Conservation (phyloP, 1,140 invertebrate species). For the Lanistes nyassanus region DNA sequence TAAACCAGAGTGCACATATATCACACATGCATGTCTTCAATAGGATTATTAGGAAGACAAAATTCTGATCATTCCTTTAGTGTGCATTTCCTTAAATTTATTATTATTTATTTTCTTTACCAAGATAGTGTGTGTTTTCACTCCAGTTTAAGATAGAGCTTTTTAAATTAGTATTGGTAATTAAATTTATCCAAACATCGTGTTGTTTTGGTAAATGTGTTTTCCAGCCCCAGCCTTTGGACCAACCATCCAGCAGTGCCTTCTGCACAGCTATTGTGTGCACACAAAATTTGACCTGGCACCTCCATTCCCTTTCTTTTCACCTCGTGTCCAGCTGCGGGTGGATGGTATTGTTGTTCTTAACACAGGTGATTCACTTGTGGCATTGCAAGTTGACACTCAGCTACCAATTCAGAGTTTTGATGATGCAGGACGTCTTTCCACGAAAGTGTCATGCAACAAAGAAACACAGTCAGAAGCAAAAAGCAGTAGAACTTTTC, state of each 20-base stretch:
- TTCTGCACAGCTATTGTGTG: slow-evolving; percentile 76
- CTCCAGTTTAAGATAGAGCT: not conserved
- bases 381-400: slow-evolving; percentile 68
- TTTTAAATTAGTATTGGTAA: not conserved
- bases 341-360: slow-evolving; percentile 75
- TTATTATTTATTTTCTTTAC: not conserved
- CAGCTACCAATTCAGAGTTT: slow-evolving; percentile 37
- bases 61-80: no score
- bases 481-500: slow-evolving; percentile 25
- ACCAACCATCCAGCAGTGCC: slow-evolving; percentile 65
- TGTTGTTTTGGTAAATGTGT: slow-evolving; percentile 3
- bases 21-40: no score
- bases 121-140: not conserved
- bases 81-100: no score
- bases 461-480: slow-evolving; percentile 18
- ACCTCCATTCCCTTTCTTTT: slow-evolving; percentile 76
- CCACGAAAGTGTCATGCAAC: slow-evolving; percentile 25
- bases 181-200: no score
- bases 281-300: slow-evolving; percentile 78
- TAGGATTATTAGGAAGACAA: no score
- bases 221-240: slow-evolving; percentile 26
- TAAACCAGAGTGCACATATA: not conserved
- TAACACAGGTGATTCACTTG: slow-evolving; percentile 79
- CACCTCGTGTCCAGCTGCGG: slow-evolving; percentile 73
- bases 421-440: slow-evolving; percentile 33